phyloP scores from a whole-genome alignment of 2,888 invertebrate genomes.

The Drosophila anomelani region DNA sequence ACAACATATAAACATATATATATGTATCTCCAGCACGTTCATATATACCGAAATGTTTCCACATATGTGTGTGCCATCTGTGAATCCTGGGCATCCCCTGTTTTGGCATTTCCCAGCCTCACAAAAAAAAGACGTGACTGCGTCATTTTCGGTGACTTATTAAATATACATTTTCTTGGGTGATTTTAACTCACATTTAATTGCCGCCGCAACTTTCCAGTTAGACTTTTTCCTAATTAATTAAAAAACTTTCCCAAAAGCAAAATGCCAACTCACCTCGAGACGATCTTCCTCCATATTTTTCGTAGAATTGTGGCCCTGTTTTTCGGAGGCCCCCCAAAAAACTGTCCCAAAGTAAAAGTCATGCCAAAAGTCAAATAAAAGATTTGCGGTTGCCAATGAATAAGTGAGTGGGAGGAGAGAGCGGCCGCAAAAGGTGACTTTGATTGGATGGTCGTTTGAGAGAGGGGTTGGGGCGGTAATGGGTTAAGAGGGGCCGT shows the following conservation, averaged over 20 bases:
- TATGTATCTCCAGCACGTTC: slow-evolving; percentile 17
- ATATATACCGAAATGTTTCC: slow-evolving; percentile 9
- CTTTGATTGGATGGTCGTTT: slow-evolving; percentile 26
- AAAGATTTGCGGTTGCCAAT: slow-evolving; percentile 63
- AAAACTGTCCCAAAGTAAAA: slow-evolving; percentile 48
- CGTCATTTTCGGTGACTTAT: slow-evolving; percentile 64
- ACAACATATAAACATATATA: slow-evolving; percentile 34
- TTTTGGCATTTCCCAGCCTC: background rate
- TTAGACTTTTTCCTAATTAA: slow-evolving; percentile 68
- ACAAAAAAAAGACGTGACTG: slow-evolving; percentile 64
- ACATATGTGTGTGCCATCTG: slow-evolving; percentile 58
- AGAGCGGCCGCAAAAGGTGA: slow-evolving; percentile 30
- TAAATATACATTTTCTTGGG: slow-evolving; percentile 62
- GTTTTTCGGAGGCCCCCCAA: slow-evolving; percentile 12
- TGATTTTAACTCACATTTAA: slow-evolving; percentile 68
- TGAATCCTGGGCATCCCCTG: slow-evolving; percentile 5
- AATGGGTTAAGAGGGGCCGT: slow-evolving; percentile 15
- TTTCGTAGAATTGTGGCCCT: slow-evolving; percentile 22
- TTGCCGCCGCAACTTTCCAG: slow-evolving; percentile 67
- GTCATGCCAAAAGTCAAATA: slow-evolving; percentile 64
- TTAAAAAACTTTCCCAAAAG: slow-evolving; percentile 70
- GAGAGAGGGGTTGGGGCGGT: background rate
- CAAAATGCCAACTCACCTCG: slow-evolving; percentile 58
- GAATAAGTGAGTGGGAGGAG: slow-evolving; percentile 37
- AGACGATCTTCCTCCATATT: background rate